These are phyloP conservation scores for Microctonus hyperodae DNA, from an alignment of 2,888 invertebrate genomes.

Conservation along the genomic window DNA sequence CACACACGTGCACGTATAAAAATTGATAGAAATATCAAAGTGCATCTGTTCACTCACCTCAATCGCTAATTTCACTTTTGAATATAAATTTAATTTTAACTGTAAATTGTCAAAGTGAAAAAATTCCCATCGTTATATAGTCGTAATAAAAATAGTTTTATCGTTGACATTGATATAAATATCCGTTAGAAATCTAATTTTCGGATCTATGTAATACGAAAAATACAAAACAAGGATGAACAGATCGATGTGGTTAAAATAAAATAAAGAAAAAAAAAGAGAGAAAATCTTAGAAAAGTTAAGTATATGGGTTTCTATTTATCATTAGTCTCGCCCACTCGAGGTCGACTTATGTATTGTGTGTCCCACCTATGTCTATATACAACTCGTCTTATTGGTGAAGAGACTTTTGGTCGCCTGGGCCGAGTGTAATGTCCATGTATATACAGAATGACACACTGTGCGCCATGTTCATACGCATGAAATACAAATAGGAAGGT, in stretches of 20 bases:
- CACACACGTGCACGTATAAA: too few species aligned
- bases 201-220: background rate
- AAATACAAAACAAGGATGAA: conserved; percentile 7
- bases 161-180: conserved; percentile 1
- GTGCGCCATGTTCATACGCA: conserved; percentile 37
- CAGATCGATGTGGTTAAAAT: too few species aligned
- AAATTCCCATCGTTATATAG: background rate
- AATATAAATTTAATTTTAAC: conserved; percentile 1
- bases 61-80: conserved; percentile 6
- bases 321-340: conserved; percentile 11
- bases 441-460: conserved; percentile 38
- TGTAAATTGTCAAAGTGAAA: background rate
- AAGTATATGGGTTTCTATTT: conserved; percentile 28
- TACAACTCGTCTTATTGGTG: conserved; percentile 45
- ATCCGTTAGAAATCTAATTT: conserved; percentile 13
- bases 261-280: conserved; percentile 17
- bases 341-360: conserved; percentile 8
- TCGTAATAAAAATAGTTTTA: conserved; percentile 2
- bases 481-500: conserved; percentile 28
- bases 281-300: conserved; percentile 10
- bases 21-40: background rate
- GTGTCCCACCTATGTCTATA: conserved; percentile 18
- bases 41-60: background rate
- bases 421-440: conserved; percentile 39
- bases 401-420: conserved; percentile 48